Evolutionary conservation across 2,797 vertebrate species (phyloP).

Genomic region (Hybognathus amarus): DNA sequence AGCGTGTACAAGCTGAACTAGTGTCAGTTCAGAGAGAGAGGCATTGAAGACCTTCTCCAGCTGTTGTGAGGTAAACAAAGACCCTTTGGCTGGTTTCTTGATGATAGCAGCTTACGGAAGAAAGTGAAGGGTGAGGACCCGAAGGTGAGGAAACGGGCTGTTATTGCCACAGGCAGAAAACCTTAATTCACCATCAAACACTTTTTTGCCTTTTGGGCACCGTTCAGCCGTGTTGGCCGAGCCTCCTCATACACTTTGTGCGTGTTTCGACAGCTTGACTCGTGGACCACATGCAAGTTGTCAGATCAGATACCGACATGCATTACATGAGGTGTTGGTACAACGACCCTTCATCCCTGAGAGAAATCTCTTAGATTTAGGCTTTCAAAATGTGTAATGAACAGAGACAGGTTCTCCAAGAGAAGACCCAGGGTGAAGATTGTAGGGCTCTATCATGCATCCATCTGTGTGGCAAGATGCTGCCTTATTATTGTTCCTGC

Average conservation of each 20-base stretch:
- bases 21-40: slow-evolving; percentile 3
- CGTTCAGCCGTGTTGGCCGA: not conserved
- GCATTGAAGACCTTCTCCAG: slow-evolving; percentile 59
- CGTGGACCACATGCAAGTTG: slow-evolving; percentile 10
- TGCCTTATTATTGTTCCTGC: too few relatives aligned
- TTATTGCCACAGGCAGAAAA: slow-evolving; percentile 51
- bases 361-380: slow-evolving; percentile 24
- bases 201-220: slow-evolving; percentile 13
- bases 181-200: slow-evolving; percentile 41
- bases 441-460: too few relatives aligned
- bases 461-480: too few relatives aligned
- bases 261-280: slow-evolving; percentile 23
- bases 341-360: slow-evolving; percentile 2
- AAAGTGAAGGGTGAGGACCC: slow-evolving; percentile 38
- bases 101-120: slow-evolving; percentile 34
- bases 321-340: slow-evolving; percentile 40
- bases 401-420: slow-evolving; percentile 62
- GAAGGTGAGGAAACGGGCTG: slow-evolving; percentile 62
- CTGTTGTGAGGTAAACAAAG: slow-evolving; percentile 70
- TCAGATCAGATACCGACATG: slow-evolving; percentile 22
- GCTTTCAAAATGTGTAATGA: slow-evolving; percentile 38
- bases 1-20: slow-evolving; percentile 19
- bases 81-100: slow-evolving; percentile 52
- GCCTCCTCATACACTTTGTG: not conserved
- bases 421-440: slow-evolving; percentile 64